Evolutionary conservation across 2,888 invertebrate species (phyloP).

Genomic region (Heliconius hortense): DNA sequence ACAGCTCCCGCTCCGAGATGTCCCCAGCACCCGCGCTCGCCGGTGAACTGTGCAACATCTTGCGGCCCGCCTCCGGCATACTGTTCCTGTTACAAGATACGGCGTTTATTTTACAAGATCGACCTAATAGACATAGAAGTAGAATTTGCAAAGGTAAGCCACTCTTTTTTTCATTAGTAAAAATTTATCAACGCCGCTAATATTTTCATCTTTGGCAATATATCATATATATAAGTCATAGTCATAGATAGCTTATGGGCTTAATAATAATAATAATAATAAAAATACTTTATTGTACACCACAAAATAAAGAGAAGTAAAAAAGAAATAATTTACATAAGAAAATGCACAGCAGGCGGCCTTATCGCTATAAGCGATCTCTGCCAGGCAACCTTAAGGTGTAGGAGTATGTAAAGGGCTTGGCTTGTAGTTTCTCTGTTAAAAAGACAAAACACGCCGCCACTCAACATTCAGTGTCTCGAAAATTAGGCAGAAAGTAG

Average conservation of each 20-base stretch:
- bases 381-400: no score
- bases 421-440: background rate
- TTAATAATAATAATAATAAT: no score
- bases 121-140: slow-evolving; percentile 2
- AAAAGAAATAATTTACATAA: no score
- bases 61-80: slow-evolving; percentile 63
- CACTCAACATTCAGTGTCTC: no score
- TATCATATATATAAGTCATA: background rate
- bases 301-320: no score
- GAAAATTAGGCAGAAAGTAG: no score
- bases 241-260: background rate
- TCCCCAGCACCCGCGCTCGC: slow-evolving; percentile 70
- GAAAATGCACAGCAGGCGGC: no score
- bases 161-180: background rate
- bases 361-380: no score
- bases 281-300: no score
- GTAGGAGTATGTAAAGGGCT: no score
- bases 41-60: slow-evolving; percentile 65
- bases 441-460: background rate
- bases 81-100: slow-evolving; percentile 37
- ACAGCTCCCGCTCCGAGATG: slow-evolving; percentile 69
- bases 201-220: no score
- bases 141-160: slow-evolving; percentile 2
- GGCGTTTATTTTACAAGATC: background rate
- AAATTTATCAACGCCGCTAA: no score